Evolutionary conservation across 2,888 invertebrate genomes (phyloP).

Genomic region (Orthosia cruda): DNA sequence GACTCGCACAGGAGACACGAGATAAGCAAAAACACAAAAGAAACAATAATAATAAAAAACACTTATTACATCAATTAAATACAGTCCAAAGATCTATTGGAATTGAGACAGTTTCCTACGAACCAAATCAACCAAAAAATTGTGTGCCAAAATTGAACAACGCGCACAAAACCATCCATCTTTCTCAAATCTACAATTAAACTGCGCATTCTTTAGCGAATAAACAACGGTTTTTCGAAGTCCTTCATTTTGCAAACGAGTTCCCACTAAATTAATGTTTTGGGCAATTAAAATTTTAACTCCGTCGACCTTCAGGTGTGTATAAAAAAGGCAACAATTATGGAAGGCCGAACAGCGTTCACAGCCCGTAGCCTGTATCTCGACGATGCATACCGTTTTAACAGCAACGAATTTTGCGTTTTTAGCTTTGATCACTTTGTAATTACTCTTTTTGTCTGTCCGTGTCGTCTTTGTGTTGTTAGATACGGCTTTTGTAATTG

Average conservation of each 20-base stretch:
- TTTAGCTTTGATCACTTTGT: constrained; percentile 57
- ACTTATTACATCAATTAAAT: not conserved
- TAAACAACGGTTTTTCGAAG: constrained; percentile 67
- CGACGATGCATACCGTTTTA: constrained; percentile 54
- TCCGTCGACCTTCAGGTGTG: constrained; percentile 70
- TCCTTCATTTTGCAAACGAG: constrained; percentile 65
- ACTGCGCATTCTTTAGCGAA: constrained; percentile 55
- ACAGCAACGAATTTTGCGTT: constrained; percentile 49
- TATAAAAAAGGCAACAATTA: constrained; percentile 68
- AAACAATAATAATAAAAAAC: no score
- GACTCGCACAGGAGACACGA: no score
- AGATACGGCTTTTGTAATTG: constrained; percentile 51
- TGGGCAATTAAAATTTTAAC: constrained; percentile 73
- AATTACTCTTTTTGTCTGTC: constrained; percentile 57
- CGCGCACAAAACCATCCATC: constrained; percentile 33
- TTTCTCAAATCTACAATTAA: constrained; percentile 46
- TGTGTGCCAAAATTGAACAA: not conserved
- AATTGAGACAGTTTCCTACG: not conserved
- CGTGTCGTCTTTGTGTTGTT: constrained; percentile 55
- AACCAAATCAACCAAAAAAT: constrained; percentile 12
- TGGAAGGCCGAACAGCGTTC: constrained; percentile 67
- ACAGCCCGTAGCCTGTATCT: constrained; percentile 30
- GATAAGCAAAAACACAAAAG: no score
- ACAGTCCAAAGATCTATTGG: not conserved
- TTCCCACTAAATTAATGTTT: constrained; percentile 67